Evolutionary conservation across 37 sponge, comb jelly and placozoan species (phyloP).

Genomic region (Cliona cf. orientalis): DNA sequence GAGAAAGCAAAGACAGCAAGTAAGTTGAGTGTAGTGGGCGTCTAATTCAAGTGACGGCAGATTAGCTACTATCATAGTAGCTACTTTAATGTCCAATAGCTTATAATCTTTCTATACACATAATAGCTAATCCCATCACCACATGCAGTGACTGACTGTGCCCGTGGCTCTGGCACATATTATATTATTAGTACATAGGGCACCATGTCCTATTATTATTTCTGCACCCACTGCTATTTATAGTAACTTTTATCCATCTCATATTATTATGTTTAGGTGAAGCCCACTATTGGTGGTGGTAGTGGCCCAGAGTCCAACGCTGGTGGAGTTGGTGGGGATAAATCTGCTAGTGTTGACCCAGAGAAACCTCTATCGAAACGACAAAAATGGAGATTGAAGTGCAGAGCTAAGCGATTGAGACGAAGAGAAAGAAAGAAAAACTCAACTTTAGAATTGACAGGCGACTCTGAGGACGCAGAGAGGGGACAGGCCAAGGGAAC

Average conservation of each 20-base stretch:
- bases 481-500: no score
- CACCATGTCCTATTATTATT: background rate
- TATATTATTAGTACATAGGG: no score
- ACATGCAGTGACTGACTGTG: no score
- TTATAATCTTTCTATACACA: no score
- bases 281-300: background rate
- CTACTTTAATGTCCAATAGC: no score
- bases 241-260: background rate
- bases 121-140: no score
- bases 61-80: no score
- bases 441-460: no score
- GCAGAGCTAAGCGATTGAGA: constrained; percentile 18
- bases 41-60: no score
- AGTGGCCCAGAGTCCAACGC: background rate
- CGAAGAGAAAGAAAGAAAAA: constrained; percentile 21
- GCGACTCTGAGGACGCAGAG: no score
- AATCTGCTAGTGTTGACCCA: background rate
- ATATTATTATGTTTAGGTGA: background rate
- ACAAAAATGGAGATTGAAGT: constrained; percentile 47
- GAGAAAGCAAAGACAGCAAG: constrained; percentile 49
- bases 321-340: background rate
- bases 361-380: background rate
- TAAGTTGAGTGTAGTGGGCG: no score
- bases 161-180: no score
- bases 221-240: background rate